A percentile compares a stretch with the other conserved stretches of the same genome.
These are phyloP conservation scores for Saguinus imperator DNA, from an alignment of 2,113 vertebrate genomes.

Conservation along the genomic window DNA sequence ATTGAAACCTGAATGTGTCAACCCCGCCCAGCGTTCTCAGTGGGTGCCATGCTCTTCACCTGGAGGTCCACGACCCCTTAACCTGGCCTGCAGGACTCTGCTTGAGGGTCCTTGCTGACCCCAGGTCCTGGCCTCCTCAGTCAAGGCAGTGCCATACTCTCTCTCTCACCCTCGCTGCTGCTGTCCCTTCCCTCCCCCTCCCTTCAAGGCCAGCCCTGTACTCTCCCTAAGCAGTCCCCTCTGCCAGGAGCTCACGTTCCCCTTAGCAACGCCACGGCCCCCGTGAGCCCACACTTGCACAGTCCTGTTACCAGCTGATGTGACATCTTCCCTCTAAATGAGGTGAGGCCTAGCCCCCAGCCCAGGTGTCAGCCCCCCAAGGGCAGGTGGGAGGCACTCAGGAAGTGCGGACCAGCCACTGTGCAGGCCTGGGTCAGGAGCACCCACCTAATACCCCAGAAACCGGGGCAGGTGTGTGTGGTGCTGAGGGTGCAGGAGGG, in stretches of 20 bases:
- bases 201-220: background rate
- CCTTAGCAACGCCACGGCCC: background rate
- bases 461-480: no score
- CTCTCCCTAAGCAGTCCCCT: background rate
- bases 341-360: background rate
- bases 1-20: background rate
- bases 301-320: no score
- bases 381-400: background rate
- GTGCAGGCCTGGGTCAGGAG: no score
- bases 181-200: background rate
- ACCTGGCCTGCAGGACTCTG: background rate
- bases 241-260: background rate
- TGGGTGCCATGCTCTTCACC: background rate
- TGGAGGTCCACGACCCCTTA: background rate
- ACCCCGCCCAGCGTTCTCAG: background rate
- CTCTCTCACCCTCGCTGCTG: background rate
- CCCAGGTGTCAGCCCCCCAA: no score
- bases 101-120: background rate
- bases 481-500: rapidly evolving
- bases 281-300: background rate
- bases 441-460: background rate
- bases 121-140: background rate
- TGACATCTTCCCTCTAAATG: background rate
- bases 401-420: background rate
- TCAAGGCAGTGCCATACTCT: background rate